Base-by-base conservation (phyloP, 2,797 vertebrate species). In the Acipenser oxyrinchus region DNA sequence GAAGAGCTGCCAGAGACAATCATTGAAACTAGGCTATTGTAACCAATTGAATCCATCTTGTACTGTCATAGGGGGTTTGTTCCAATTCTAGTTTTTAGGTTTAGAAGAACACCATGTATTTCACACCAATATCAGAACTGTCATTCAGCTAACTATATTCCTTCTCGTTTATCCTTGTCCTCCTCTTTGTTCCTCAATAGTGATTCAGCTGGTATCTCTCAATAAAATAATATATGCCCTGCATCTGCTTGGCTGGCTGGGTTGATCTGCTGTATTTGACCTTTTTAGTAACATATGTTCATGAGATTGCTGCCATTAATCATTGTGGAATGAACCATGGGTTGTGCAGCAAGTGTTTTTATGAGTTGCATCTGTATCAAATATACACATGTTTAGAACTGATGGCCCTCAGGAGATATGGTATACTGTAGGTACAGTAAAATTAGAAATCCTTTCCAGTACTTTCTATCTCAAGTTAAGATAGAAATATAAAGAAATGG, bases 221-320 rank as follows among this genome's bases (percentile, higher is more conserved):
- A n/a, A 13, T 58, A 48, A 59, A 48, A 4, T 37, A 37, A 37
- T 50, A 48, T 57, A 7, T 53, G 51, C 51, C 61, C 52, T 63
- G 13, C 64, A 10, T 10, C 60, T 9, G 48, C 51, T 12, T 50
- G 23, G 49, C 63, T 57, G 60, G 58, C 62, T 9, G 7, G 8
- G 49, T 51, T 62, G 62, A 69, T 63, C 60, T 37, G 55, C 18
- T 50, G 65, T 51, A 9, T 7, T 15, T 72, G 62, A 72, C 58
- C 66, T 68, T 66, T 50, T 51, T 49, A 63, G 48, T 13, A 68
- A 57, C 66, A 69, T 69, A 65, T 67, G 62, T 49, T 63, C 48
- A 49, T 48, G 18, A 57, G 66, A 68, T 69, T 73, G 60, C 52
- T 55, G 68, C 23, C 60, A 61, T 70, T 60, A 70, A 73, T 68